These are phyloP conservation scores for Macrostomum cliftonense DNA, from an alignment of 2,888 invertebrate genomes.

Conservation along the genomic window DNA sequence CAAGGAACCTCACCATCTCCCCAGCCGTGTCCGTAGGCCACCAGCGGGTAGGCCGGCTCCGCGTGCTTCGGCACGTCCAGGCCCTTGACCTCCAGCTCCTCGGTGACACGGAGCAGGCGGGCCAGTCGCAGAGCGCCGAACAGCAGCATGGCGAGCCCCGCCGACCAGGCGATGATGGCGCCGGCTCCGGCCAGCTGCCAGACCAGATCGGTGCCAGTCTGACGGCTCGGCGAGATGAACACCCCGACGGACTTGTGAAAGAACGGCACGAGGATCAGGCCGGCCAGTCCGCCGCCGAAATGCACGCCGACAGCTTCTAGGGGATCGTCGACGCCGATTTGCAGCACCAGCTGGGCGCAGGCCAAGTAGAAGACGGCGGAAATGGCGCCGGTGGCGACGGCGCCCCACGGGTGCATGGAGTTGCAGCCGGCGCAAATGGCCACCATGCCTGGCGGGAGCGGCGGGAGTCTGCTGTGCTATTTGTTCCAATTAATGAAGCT, in stretches of 20 bases:
- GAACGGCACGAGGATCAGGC: constrained; percentile 36
- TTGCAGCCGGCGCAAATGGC: constrained; percentile 41
- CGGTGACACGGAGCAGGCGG: constrained; percentile 24
- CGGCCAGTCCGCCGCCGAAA: constrained; percentile 42
- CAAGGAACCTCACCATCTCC: constrained; percentile 2
- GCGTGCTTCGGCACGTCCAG: constrained; percentile 34
- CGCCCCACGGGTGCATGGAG: constrained; percentile 35
- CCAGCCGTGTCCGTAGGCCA: constrained; percentile 17
- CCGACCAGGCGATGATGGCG: constrained; percentile 38
- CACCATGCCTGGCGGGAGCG: constrained; percentile 21
- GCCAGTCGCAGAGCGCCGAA: constrained; percentile 36
- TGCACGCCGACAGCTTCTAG: constrained; percentile 41
- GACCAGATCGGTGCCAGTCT: constrained; percentile 27
- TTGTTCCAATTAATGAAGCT: too few relatives aligned
- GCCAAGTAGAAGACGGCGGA: constrained; percentile 35
- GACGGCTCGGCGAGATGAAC: constrained; percentile 11
- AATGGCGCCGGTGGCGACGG: constrained; percentile 35
- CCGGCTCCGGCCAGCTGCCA: constrained; percentile 26
- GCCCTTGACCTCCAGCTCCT: constrained; percentile 33
- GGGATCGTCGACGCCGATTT: constrained; percentile 39
- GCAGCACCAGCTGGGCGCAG: constrained; percentile 21
- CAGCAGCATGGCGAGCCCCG: constrained; percentile 27
- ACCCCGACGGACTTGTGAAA: constrained; percentile 23
- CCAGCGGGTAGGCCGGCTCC: constrained; percentile 33
- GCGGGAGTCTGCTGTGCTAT: too few relatives aligned